Conservation (phyloP, 1,140 invertebrate species). For the Hyposmocoma kahamanoa region DNA sequence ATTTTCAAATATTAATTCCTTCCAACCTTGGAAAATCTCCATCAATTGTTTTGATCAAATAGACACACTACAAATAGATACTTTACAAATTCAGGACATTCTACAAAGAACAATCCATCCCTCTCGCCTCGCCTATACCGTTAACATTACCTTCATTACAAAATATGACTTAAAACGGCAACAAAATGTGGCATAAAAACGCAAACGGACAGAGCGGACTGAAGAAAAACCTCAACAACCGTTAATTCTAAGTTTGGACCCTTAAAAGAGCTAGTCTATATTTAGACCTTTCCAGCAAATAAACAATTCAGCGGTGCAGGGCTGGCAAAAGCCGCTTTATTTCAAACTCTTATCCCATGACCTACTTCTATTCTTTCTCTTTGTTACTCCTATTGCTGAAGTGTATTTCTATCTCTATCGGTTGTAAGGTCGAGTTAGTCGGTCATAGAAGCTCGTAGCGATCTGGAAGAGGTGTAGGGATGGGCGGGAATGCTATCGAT, state of each 20-base stretch:
- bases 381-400: conserved; percentile 12
- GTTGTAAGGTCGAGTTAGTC: conserved; percentile 60
- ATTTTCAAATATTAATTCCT: too few species aligned
- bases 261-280: conserved; percentile 38
- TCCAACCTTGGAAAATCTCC: too few species aligned
- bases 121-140: too few species aligned
- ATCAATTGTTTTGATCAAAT: too few species aligned
- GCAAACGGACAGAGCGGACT: too few species aligned
- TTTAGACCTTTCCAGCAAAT: conserved; percentile 50
- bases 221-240: neutral
- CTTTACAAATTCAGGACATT: too few species aligned
- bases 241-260: conserved; percentile 17
- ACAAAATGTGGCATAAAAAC: too few species aligned
- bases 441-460: conserved; percentile 54
- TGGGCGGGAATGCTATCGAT: conserved; percentile 22
- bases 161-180: too few species aligned
- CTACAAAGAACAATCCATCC: too few species aligned
- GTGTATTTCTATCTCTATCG: conserved; percentile 35
- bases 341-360: conserved; percentile 63
- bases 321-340: conserved; percentile 43
- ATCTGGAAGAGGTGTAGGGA: conserved; percentile 43
- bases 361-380: conserved; percentile 50
- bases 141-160: too few species aligned
- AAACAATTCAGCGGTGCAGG: conserved; percentile 44
- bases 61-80: too few species aligned